Evolutionary conservation across 2,113 vertebrate genomes (phyloP).

Genomic region (Brienomyrus brachyistius): DNA sequence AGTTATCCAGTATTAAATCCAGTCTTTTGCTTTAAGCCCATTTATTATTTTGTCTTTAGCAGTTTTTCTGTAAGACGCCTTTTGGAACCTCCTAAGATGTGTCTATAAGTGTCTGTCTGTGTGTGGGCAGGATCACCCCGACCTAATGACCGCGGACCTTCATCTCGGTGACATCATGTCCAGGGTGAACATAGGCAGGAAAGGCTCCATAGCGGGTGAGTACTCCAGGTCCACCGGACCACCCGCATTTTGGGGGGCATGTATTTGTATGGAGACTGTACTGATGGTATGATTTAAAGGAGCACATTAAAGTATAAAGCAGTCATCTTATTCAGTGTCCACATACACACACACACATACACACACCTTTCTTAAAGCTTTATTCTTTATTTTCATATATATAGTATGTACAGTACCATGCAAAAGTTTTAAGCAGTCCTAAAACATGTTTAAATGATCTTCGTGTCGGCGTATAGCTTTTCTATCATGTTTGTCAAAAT

Average conservation of each 20-base stretch:
- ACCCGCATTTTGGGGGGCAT: neutral
- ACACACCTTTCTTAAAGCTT: neutral
- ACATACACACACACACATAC: neutral
- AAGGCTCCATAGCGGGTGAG: constrained; percentile 78
- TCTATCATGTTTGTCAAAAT: too few relatives aligned
- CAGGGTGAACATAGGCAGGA: constrained; percentile 83
- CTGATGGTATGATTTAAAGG: neutral
- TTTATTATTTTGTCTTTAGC: neutral
- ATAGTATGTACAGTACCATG: too few relatives aligned
- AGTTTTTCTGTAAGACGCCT: neutral
- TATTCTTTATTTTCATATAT: neutral
- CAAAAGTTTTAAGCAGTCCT: too few relatives aligned
- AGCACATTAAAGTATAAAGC: neutral
- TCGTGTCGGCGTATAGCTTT: too few relatives aligned
- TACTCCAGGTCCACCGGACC: neutral
- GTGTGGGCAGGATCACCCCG: constrained; percentile 81
- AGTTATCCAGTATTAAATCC: neutral
- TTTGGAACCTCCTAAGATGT: neutral
- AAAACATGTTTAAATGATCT: too few relatives aligned
- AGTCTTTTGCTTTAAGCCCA: neutral
- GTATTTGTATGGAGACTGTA: neutral
- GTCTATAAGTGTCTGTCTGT: neutral
- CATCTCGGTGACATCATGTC: constrained; percentile 85
- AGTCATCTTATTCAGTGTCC: neutral
- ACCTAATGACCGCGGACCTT: constrained; percentile 79